Percentiles rank a stretch among this genome's conserved stretches.
Conservation (phyloP, 2,888 invertebrate genomes). For the Habrosyne pyritoides region DNA sequence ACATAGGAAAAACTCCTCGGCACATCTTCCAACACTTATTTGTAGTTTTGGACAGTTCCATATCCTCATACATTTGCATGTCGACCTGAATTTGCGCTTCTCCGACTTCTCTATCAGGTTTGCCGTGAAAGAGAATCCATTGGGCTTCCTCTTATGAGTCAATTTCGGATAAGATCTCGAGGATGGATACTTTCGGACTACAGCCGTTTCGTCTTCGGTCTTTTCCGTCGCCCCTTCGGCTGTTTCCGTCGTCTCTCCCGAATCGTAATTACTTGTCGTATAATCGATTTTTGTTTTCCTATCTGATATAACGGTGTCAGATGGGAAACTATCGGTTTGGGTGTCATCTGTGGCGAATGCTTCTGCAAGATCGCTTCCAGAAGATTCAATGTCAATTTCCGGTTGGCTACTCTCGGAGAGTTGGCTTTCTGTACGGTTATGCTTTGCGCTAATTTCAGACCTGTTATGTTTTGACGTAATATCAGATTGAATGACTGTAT, state of each 20-base stretch:
- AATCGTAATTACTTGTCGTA: slow-evolving; percentile 28
- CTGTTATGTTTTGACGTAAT: not conserved
- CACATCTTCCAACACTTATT: slow-evolving; percentile 74
- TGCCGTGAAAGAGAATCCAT: slow-evolving; percentile 36
- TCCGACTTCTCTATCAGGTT: slow-evolving; percentile 57
- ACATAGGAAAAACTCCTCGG: slow-evolving; percentile 75
- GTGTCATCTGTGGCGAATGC: slow-evolving; percentile 13
- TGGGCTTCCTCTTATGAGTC: slow-evolving; percentile 56
- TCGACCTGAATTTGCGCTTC: slow-evolving; percentile 61
- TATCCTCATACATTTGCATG: slow-evolving; percentile 75
- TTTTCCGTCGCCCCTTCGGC: slow-evolving; percentile 39
- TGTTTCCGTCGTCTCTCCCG: slow-evolving; percentile 30
- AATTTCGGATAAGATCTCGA: slow-evolving; percentile 57
- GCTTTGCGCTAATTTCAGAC: not conserved
- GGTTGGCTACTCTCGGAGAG: slow-evolving; percentile 6
- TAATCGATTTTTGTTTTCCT: slow-evolving; percentile 20
- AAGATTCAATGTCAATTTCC: not conserved
- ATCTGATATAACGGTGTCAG: slow-evolving; percentile 21
- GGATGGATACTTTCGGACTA: slow-evolving; percentile 37
- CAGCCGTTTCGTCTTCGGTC: slow-evolving; percentile 34
- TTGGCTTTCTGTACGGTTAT: not conserved
- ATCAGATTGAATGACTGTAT: not conserved
- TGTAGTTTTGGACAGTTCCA: slow-evolving; percentile 79
- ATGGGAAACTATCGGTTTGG: slow-evolving; percentile 18
- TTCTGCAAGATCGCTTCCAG: slow-evolving; percentile 19